phyloP scores from a whole-genome alignment of 2,113 vertebrate genomes.

The Neofelis nebulosa region DNA sequence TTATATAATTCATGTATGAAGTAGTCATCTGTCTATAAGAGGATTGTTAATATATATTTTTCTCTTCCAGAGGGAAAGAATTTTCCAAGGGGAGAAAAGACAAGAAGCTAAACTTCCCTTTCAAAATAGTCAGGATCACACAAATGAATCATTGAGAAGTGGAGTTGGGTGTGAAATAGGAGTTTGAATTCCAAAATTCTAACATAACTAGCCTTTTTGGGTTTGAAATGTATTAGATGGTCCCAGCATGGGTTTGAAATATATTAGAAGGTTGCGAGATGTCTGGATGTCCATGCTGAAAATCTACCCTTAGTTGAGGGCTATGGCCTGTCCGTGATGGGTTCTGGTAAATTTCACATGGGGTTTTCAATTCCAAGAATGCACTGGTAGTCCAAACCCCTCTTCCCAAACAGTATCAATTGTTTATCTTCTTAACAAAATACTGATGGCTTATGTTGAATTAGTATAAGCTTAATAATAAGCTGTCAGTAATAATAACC shows the following conservation, averaged over 20 bases:
- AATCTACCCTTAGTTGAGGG: not conserved
- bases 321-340: not conserved
- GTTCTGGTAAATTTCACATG: not conserved
- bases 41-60: not conserved
- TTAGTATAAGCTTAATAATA: not conserved
- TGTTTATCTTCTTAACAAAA: not conserved
- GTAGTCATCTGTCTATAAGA: not conserved
- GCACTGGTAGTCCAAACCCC: not conserved
- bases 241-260: not conserved
- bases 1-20: not conserved
- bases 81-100: not conserved
- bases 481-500: not conserved
- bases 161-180: not conserved
- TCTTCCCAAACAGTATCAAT: not conserved
- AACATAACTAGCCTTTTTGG: not conserved
- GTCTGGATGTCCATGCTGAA: not conserved
- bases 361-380: not conserved
- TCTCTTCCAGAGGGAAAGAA: not conserved
- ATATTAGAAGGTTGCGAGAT: not conserved
- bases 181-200: not conserved
- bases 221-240: not conserved
- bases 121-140: not conserved
- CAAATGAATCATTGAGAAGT: not conserved
- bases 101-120: not conserved
- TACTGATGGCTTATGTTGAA: not conserved